These are phyloP conservation scores for Drosophila quadrilineata DNA, from an alignment of 1,140 invertebrate genomes.

Conservation along the genomic window DNA sequence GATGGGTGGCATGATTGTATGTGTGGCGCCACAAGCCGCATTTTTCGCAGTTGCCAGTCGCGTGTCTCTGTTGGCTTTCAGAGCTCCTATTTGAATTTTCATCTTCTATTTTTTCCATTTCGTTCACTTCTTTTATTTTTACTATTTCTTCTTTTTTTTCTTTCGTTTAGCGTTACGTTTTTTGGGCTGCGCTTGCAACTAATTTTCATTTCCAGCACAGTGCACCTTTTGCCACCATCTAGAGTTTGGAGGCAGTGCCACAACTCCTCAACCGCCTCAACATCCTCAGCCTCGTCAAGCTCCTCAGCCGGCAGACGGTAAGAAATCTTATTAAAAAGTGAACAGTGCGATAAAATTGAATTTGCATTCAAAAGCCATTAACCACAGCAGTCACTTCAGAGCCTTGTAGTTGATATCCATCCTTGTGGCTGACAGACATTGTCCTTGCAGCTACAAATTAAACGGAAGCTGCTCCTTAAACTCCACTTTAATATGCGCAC, in stretches of 20 bases:
- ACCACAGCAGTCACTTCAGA: conserved; percentile 74
- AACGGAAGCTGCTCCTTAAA: conserved; percentile 28
- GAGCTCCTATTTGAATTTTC: conserved; percentile 48
- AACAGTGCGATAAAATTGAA: conserved; percentile 82
- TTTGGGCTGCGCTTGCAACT: conserved; percentile 64
- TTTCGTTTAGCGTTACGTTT: conserved; percentile 33
- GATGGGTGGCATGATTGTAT: conserved; percentile 16
- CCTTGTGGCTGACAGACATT: conserved; percentile 28
- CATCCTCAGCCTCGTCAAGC: neutral
- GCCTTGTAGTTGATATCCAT: conserved; percentile 21
- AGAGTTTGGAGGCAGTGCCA: neutral
- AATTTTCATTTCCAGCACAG: conserved; percentile 77
- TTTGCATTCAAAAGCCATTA: conserved; percentile 82
- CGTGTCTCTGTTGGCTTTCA: conserved; percentile 58
- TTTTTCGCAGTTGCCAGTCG: conserved; percentile 75
- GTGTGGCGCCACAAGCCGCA: conserved; percentile 70
- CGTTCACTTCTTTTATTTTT: conserved; percentile 6
- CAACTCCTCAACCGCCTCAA: neutral
- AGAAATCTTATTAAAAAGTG: conserved; percentile 81
- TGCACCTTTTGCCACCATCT: conserved; percentile 63
- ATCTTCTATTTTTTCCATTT: conserved; percentile 2
- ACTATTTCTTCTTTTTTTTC: conserved; percentile 6
- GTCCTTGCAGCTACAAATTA: conserved; percentile 52
- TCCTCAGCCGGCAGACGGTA: conserved; percentile 33
- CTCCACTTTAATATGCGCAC: conserved; percentile 53